Base-by-base conservation (phyloP, 2,888 invertebrate genomes). In the Eurytoma californica region DNA sequence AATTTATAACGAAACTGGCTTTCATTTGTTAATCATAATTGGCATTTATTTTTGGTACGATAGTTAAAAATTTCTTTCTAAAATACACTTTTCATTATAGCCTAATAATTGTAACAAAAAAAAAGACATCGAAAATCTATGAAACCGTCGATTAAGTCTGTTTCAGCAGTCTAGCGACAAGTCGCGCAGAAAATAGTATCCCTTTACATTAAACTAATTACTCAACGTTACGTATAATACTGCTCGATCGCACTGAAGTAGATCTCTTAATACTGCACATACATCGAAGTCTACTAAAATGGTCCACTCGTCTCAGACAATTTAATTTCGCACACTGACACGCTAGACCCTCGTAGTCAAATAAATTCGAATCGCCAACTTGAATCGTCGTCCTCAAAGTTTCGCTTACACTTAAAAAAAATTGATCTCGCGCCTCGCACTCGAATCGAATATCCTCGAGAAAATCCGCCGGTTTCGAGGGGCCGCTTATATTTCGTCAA, bases 231-330 rank as follows among this genome's bases (percentile, higher is more conserved):
- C 69, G n/a, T 82, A 82, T 87, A 87, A 87, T 87, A 87, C 87
- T 87, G 87, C 85, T 87, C 74, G 82, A 80, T 83, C 79, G 82
- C 81, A 73, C 82, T 83, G 83, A 86, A 86, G 84, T 87, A 87
- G 85, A 87, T 84, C 86, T 85, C 83, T 86, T 89, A 89, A 89
- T 89, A 89, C 89, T 89, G 88, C 28, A 63, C 47, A 72, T 79
- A 84, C 88, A 83, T 85, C 84, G 84, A 81, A 87, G 86, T 87
- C 83, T 81, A 83, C 83, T 55, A 4, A 84, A 55, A 76, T 61
- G 51, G 79, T 74, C 70, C 28, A 76, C 58, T 72, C 65, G 53
- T 51, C 67, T 39, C 12, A 57, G 39, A 57, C 30, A 60, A 60
- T 66, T 66, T 68, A 57, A 63, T 81, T 63, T 58, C 51, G 39